Evolutionary conservation across 2,113 vertebrate species (phyloP), one percentile per base, ranked within the genome.

Genomic region (Microcebus murinus): DNA sequence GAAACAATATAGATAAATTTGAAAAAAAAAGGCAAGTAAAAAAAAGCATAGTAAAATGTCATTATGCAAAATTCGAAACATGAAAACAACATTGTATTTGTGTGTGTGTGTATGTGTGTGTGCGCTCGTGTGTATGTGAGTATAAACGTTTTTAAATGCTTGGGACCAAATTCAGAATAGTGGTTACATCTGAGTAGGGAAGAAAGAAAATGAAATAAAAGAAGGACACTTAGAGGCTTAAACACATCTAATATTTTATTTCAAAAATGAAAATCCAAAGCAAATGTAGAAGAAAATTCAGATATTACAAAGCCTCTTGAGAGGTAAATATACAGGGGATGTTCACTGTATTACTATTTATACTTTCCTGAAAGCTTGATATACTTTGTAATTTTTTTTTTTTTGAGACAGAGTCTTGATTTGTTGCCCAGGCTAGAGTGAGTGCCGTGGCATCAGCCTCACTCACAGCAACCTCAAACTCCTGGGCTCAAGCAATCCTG

Each of bases 231-330:
- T 67, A 21, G 67, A 82, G 23, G 70, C n/a, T 63, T 59, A 67
- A 92, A 89, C 42, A 50, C 36, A 31, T 67, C 63, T 85, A 39
- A 45, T 15, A 92, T 59, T 80, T 80, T 81, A 80, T 85, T 67
- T 95, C 31, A 89, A 89, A 92, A 63, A n/a, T 42, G 68, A 59
- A 71, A 94, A n/a, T 45, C 25, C 48, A 65, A 95, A 80, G 34
- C 39, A 80, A 90, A 84, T 67, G 27, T 61, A 20, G 84, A 1
- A 92, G 77, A 92, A 31, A 84, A 70, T 63, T 73, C 42, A 92
- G 52, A 89, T 67, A 88, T 48, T 65, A 89, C 34, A 73, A 92
- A 84, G 48, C 39, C 48, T 48, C 48, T 48, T 50, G 11, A 79
- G 36, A 79, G 52, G 6, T 23, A 73, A 31, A 36, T 84, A 83